A percentile compares a stretch with the other conserved stretches of the same genome.
Conservation (phyloP, 2,888 invertebrate species). For the Rhopalosiphum nymphaeae region DNA sequence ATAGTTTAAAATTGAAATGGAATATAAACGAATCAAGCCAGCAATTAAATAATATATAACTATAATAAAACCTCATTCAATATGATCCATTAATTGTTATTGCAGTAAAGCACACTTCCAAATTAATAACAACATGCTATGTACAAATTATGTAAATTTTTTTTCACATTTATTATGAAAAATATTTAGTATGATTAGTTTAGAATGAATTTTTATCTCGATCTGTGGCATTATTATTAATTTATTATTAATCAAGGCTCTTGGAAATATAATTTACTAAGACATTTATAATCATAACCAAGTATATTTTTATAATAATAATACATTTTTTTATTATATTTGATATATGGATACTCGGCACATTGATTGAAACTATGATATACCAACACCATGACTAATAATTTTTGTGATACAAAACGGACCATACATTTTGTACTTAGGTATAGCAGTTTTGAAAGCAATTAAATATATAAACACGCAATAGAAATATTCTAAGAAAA, state of each 20-base stretch:
- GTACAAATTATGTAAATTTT: background rate
- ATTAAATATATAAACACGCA: background rate
- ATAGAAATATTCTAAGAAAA: background rate
- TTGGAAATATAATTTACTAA: background rate
- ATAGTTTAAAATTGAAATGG: background rate
- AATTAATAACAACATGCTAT: background rate
- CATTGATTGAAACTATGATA: background rate
- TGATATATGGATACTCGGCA: background rate
- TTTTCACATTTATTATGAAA: background rate
- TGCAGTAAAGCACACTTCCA: background rate
- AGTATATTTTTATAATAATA: background rate
- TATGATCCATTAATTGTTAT: background rate
- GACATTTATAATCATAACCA: background rate
- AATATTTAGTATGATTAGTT: background rate
- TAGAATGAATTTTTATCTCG: background rate
- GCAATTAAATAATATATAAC: background rate
- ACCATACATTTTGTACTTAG: background rate
- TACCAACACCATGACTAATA: background rate
- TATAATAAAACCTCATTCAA: background rate
- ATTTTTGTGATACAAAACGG: background rate
- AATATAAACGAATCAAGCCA: background rate
- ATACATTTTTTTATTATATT: background rate
- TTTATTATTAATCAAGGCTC: background rate
- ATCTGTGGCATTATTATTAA: background rate
- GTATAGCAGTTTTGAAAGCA: background rate